A percentile compares a stretch with the other conserved stretches of the same genome.
Conservation (phyloP, 2,888 invertebrate genomes). For the Griposia aprilina region DNA sequence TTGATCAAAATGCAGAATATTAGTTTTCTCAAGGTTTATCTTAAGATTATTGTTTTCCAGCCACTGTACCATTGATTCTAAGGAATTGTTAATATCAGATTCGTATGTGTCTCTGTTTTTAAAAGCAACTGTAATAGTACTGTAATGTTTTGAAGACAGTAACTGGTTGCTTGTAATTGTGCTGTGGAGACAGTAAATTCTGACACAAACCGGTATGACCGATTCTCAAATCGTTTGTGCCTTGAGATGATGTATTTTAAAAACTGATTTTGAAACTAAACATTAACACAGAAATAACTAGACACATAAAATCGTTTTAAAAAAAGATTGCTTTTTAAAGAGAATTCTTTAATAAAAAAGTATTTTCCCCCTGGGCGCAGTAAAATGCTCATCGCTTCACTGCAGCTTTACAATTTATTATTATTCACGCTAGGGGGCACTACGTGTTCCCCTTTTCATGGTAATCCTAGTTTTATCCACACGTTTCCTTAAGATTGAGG, state of each 20-base stretch:
- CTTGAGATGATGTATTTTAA: too few relatives aligned
- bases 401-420: conserved; percentile 47
- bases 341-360: conserved; percentile 43
- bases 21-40: too few relatives aligned
- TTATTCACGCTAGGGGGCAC: conserved; percentile 42
- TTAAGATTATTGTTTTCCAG: too few relatives aligned
- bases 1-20: too few relatives aligned
- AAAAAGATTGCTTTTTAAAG: conserved; percentile 34
- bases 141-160: too few relatives aligned
- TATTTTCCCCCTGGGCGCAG: conserved; percentile 38
- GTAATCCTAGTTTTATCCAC: conserved; percentile 9
- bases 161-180: too few relatives aligned
- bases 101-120: too few relatives aligned
- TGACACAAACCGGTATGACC: neutral
- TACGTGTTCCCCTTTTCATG: conserved; percentile 12
- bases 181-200: too few relatives aligned
- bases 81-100: too few relatives aligned
- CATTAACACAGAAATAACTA: neutral
- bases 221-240: neutral
- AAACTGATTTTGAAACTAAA: neutral
- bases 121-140: too few relatives aligned
- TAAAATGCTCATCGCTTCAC: conserved; percentile 49
- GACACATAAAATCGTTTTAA: conserved; percentile 16
- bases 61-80: too few relatives aligned
- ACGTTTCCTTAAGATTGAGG: neutral